phyloP scores from a whole-genome alignment of 2,797 vertebrate species.

The Brachyrhaphis roseni region DNA sequence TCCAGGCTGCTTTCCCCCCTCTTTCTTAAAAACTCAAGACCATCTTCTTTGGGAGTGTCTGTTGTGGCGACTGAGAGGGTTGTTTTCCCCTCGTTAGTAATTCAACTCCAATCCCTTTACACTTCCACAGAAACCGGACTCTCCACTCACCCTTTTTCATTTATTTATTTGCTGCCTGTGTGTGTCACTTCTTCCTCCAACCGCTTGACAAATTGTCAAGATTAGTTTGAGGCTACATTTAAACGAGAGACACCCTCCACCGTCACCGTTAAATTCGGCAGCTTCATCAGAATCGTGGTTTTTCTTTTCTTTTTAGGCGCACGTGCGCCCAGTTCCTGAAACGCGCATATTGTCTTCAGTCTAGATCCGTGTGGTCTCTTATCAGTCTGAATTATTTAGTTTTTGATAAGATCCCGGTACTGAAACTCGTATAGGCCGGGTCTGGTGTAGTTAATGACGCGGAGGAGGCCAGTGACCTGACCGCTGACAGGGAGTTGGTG shows the following conservation, averaged over 20 bases:
- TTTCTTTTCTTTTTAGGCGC: slow-evolving; percentile 5
- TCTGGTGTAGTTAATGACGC: slow-evolving; percentile 43
- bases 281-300: neutral
- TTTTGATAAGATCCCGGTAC: slow-evolving; percentile 49
- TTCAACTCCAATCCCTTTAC: slow-evolving; percentile 68
- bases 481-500: slow-evolving; percentile 63
- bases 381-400: slow-evolving; percentile 68
- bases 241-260: slow-evolving; percentile 29
- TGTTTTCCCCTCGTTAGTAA: slow-evolving; percentile 72
- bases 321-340: slow-evolving; percentile 3
- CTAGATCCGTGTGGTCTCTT: neutral
- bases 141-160: slow-evolving; percentile 69
- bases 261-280: slow-evolving; percentile 51
- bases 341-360: slow-evolving; percentile 1
- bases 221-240: slow-evolving; percentile 59
- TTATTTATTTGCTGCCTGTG: slow-evolving; percentile 4
- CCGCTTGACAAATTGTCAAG: slow-evolving; percentile 63
- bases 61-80: slow-evolving; percentile 58
- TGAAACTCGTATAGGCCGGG: slow-evolving; percentile 9
- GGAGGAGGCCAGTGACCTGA: slow-evolving; percentile 15
- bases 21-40: neutral
- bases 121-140: slow-evolving; percentile 74
- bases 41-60: slow-evolving; percentile 44
- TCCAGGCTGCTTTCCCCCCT: neutral
- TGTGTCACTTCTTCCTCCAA: slow-evolving; percentile 54